Evolutionary conservation across 1,140 invertebrate genomes (phyloP), one percentile per base, ranked within the genome.

Genomic region (Tenebrio molitor): DNA sequence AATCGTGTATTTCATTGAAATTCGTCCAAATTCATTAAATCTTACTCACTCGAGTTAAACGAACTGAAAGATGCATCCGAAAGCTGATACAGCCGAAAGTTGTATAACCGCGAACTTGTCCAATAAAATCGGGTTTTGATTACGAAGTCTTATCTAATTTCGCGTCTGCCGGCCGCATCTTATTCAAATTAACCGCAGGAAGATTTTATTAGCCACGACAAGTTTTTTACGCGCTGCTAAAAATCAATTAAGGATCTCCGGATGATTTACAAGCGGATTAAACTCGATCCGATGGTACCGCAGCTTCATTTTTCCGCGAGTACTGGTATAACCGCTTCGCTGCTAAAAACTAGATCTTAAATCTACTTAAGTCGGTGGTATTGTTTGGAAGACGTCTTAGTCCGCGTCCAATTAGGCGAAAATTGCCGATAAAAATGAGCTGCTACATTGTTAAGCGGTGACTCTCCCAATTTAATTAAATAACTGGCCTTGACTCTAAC

Each of bases 181-280:
- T 25, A 34, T 29, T 58, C 50, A 58, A 58, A 58, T 58, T 58
- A 58, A 58, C 29, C 14, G 50, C 8, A 25, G n/a, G 15, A 29
- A 2, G 5, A n/a, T 39, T 39, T 12, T 12, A 39, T 39, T 12
- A n/a, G n/a, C 50, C n/a, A 17, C 17, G 17, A 14, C 50, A 25
- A 12, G 50, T 58, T 58, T 58, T 58, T 58, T 25, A 15, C 15
- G 7, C 25, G 15, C n/a, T 58, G 50, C 50, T 58, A 58, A 58
- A 58, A 29, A 33, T 58, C 50, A 58, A 58, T 58, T 58, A 58
- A 33, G n/a, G 50, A 58, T 58, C n/a, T 29, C 6, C 23, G 50
- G 50, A 58, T 58, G 50, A 58, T 58, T 58, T 58, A 58, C 50
- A 58, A 33, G 50, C 50, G 50, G 50, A 58, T 58, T 29, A 23